Evolutionary conservation across 1,140 invertebrate genomes (phyloP).

Genomic region (Anagrus nilaparvatae): DNA sequence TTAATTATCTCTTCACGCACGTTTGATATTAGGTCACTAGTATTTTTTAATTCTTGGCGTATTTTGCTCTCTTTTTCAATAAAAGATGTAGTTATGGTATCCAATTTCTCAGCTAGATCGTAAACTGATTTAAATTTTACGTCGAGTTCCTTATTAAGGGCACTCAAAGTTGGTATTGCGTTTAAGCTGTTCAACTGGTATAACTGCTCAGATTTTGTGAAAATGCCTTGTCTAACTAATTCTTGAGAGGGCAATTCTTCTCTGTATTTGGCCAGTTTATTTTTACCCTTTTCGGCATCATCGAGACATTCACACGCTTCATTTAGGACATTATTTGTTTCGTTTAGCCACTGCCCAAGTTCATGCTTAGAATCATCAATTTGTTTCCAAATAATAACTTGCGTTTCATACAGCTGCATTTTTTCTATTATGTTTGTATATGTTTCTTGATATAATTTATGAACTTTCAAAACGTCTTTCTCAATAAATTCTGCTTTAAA

Average conservation of each 20-base stretch:
- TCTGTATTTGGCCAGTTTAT: slow-evolving; percentile 70
- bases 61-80: slow-evolving; percentile 65
- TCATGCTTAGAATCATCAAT: slow-evolving; percentile 78
- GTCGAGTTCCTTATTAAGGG: slow-evolving; percentile 58
- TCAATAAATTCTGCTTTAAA: slow-evolving; percentile 59
- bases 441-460: slow-evolving; percentile 64
- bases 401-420: slow-evolving; percentile 72
- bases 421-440: slow-evolving; percentile 59
- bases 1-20: slow-evolving; percentile 78
- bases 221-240: slow-evolving; percentile 63
- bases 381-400: slow-evolving; percentile 84
- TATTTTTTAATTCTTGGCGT: slow-evolving; percentile 57
- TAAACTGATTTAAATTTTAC: slow-evolving; percentile 71
- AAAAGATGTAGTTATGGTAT: slow-evolving; percentile 56
- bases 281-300: slow-evolving; percentile 69
- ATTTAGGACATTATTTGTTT: slow-evolving; percentile 64
- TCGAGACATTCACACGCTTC: slow-evolving; percentile 63
- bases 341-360: slow-evolving; percentile 71
- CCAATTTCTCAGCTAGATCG: slow-evolving; percentile 64
- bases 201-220: slow-evolving; percentile 70
- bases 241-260: slow-evolving; percentile 73
- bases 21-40: slow-evolving; percentile 57
- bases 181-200: slow-evolving; percentile 65
- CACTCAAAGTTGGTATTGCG: slow-evolving; percentile 56
- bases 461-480: slow-evolving; percentile 48